Base-by-base conservation (phyloP, 2,888 invertebrate species). In the Cosmopolites sordidus region DNA sequence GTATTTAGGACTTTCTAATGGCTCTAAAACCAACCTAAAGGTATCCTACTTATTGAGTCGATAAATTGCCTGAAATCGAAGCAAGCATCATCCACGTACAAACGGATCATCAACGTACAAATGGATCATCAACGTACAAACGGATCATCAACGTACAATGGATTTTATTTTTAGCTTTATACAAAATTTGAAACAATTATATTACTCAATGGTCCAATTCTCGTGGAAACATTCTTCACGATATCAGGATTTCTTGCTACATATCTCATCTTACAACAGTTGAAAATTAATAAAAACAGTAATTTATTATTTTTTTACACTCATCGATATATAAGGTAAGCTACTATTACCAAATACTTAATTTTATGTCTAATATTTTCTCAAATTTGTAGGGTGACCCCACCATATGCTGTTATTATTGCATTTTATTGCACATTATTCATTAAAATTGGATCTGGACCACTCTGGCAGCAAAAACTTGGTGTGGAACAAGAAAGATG, bases 401-500 rank as follows among this genome's bases (percentile, higher is more conserved):
- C 88, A 48, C 83, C 86, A 0, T 88, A 89, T 63, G 70, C 83
- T 50, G 78, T 86, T 1, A 79, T 88, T 11, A 78, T 89, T 64
- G 77, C 81, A n/a, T 82, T 87, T 65, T 86, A 86, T 68, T 82
- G 83, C 72, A 86, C 87, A 0, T 79, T 87, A 77, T 76, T 86
- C 49, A 78, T 82, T 0, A 81, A 81, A 68, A 70, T 86, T 27
- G 85, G 84, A 8, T 81, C 81, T 53, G 89, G 89, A 0, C 88
- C 88, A 0, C 73, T 87, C 43, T 89, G 88, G 88, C 75, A 80
- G 17, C 76, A 79, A 39, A 77, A 79, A 56, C 75, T 86, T 55
- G 72, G 73, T 12, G 51, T 66, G 16, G 68, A 68, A 51, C 69
- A 70, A 43, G 78, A 82, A 53, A 73, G 83, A 43, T 87, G 87